These are phyloP conservation scores for Osmerus eperlanus DNA, from an alignment of 2,113 vertebrate species.

Conservation along the genomic window DNA sequence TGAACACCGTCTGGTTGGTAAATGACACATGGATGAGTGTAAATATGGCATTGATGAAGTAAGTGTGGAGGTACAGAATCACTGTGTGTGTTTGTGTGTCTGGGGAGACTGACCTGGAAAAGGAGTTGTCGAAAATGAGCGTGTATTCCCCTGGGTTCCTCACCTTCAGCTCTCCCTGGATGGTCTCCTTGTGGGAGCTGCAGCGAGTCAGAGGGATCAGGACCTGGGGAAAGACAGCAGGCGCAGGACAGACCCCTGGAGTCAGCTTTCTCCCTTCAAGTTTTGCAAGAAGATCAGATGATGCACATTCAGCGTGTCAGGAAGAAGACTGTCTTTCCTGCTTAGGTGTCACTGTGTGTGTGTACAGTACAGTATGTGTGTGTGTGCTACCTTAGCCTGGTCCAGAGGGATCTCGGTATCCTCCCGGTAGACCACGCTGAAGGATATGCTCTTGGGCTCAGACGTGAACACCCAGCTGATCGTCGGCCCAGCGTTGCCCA, in stretches of 20 bases:
- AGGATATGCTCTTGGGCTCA: conserved; percentile 91
- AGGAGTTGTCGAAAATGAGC: conserved; percentile 94
- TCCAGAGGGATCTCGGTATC: conserved; percentile 73
- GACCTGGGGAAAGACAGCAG: conserved; percentile 72
- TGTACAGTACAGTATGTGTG: neutral
- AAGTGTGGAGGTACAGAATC: too few relatives aligned
- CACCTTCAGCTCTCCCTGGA: conserved; percentile 88
- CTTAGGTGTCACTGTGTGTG: neutral
- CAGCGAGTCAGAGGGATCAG: conserved; percentile 93
- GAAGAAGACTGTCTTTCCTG: too few relatives aligned
- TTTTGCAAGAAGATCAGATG: too few relatives aligned
- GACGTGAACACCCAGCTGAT: conserved; percentile 93
- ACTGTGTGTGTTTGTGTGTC: neutral
- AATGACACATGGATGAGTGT: too few relatives aligned
- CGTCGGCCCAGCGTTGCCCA: conserved; percentile 75
- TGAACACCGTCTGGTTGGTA: too few relatives aligned
- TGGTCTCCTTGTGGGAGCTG: conserved; percentile 88
- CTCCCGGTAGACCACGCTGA: conserved; percentile 87
- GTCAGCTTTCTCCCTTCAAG: too few relatives aligned
- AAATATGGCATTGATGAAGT: too few relatives aligned
- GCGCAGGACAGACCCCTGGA: too few relatives aligned
- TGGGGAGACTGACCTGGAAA: conserved; percentile 79
- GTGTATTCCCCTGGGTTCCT: conserved; percentile 83
- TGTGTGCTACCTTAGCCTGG: conserved; percentile 81
- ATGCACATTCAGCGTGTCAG: too few relatives aligned